A percentile compares a stretch with the other conserved stretches of the same genome.
These are phyloP conservation scores for Syngnathus rostellatus DNA, from an alignment of 2,797 vertebrate species.

Conservation along the genomic window DNA sequence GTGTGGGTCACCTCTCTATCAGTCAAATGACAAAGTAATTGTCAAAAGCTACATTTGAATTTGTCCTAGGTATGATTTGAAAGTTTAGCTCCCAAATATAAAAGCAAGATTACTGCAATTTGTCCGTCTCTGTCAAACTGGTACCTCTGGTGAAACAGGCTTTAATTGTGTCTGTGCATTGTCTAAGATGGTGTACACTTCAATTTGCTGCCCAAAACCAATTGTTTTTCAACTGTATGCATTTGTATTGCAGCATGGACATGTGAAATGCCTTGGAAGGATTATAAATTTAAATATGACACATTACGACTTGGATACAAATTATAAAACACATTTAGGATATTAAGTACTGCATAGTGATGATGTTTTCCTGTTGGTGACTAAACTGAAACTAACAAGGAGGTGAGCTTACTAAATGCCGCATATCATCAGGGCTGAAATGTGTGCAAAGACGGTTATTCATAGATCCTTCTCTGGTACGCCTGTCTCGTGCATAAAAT, in stretches of 20 bases:
- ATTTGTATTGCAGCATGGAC: constrained; percentile 12
- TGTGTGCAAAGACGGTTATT: not conserved
- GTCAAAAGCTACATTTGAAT: too few species aligned
- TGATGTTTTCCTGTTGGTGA: constrained; percentile 33
- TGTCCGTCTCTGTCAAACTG: not conserved
- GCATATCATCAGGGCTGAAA: not conserved
- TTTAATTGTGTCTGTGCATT: not conserved
- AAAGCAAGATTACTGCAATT: not conserved
- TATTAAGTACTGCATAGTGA: constrained; percentile 36
- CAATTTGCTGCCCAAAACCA: constrained; percentile 18
- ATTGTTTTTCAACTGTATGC: constrained; percentile 15
- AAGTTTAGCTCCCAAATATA: not conserved
- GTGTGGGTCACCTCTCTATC: too few species aligned
- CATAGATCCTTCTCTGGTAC: not conserved
- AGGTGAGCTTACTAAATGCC: not conserved
- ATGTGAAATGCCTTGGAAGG: constrained; percentile 13
- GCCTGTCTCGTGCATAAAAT: not conserved
- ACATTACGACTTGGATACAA: constrained; percentile 29
- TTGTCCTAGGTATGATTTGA: not conserved
- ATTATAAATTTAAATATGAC: constrained; percentile 49
- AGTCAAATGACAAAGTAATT: too few species aligned
- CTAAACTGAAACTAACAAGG: constrained; percentile 24
- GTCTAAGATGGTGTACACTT: constrained; percentile 16
- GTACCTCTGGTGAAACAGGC: not conserved
- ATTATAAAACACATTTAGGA: constrained; percentile 37